Conservation (phyloP, 1,140 invertebrate genomes). For the Camponotus floridanus region DNA sequence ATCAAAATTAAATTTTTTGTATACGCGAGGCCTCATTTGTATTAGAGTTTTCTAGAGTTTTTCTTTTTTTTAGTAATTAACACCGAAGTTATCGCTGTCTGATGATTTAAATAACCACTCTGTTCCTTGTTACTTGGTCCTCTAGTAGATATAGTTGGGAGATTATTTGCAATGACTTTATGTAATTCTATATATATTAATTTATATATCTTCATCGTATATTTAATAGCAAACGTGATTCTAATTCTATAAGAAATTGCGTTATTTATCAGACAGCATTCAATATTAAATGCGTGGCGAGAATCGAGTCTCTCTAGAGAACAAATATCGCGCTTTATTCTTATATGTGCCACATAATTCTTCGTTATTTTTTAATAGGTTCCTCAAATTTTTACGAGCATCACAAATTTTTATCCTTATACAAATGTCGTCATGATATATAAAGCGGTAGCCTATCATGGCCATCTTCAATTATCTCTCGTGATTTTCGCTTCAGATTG, state of each 20-base stretch:
- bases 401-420: conserved; percentile 7
- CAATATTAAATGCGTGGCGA: not conserved
- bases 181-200: not conserved
- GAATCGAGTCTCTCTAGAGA: not conserved
- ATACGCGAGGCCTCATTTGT: not conserved
- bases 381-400: not conserved
- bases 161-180: conserved; percentile 14
- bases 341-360: not conserved
- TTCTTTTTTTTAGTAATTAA: not conserved
- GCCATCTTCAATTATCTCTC: not conserved
- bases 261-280: not conserved
- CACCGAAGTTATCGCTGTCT: too few species aligned
- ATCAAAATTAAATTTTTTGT: not conserved
- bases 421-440: not conserved
- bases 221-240: conserved; percentile 11
- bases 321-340: not conserved
- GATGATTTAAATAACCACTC: not conserved
- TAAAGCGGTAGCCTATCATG: not conserved
- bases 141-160: conserved; percentile 17
- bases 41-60: too few species aligned
- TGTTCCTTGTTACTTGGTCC: not conserved
- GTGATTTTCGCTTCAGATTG: not conserved
- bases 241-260: not conserved
- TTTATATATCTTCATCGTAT: not conserved
- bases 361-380: too few species aligned